Conservation (phyloP, 2,888 invertebrate species). For the Limnephilus marmoratus region DNA sequence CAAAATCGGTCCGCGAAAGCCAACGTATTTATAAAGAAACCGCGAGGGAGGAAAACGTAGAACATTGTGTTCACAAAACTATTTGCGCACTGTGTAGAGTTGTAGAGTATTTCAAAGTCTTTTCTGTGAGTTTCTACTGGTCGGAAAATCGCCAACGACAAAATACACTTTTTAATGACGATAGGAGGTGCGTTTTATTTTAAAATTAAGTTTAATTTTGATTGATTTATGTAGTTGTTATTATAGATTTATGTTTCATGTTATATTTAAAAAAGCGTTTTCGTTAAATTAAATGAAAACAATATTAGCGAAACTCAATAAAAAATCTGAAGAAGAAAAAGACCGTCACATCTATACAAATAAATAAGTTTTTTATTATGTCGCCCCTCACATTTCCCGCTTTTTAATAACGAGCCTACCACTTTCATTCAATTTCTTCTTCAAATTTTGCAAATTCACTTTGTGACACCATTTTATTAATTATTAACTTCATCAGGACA, state of each 20-base stretch:
- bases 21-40: background rate
- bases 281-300: too few relatives aligned
- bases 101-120: background rate
- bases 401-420: background rate
- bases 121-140: background rate
- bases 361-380: background rate
- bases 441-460: too few relatives aligned
- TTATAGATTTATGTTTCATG: background rate
- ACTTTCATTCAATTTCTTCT: too few relatives aligned
- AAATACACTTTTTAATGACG: background rate
- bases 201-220: background rate
- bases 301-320: too few relatives aligned
- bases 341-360: too few relatives aligned
- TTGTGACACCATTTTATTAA: too few relatives aligned
- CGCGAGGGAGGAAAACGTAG: constrained; percentile 2
- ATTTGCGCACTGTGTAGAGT: background rate
- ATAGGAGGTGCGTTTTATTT: background rate
- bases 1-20: constrained; percentile 1
- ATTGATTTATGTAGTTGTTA: background rate
- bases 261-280: too few relatives aligned
- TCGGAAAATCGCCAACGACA: background rate
- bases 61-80: background rate
- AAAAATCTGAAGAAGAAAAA: too few relatives aligned
- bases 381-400: background rate
- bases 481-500: too few relatives aligned